phyloP scores from a whole-genome alignment of 2,113 vertebrate genomes.

The Halcyon senegalensis region DNA sequence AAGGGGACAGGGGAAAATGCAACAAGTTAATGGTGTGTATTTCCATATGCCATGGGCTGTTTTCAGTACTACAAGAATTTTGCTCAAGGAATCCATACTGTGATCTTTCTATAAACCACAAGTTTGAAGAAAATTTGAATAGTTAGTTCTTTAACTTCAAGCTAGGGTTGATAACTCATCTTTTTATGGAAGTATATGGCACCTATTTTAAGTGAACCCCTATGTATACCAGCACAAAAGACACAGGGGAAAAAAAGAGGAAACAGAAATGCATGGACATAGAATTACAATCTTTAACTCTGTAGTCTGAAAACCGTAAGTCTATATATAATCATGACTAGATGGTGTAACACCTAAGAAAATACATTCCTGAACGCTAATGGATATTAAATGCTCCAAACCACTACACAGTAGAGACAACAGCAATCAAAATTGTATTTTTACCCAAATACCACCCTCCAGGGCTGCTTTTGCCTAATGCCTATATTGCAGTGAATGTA shows the following conservation, averaged over 20 bases:
- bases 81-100: not conserved
- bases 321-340: not conserved
- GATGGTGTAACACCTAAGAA: slow-evolving; percentile 29
- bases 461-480: slow-evolving; percentile 78
- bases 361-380: slow-evolving; percentile 51
- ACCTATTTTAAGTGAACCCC: not conserved
- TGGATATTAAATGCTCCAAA: slow-evolving; percentile 68
- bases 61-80: not conserved
- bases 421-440: slow-evolving; percentile 72
- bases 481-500: slow-evolving; percentile 77
- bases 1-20: not conserved
- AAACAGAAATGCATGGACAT: not conserved
- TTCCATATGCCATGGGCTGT: not conserved
- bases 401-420: slow-evolving; percentile 60
- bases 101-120: not conserved
- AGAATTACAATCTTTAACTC: not conserved
- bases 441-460: slow-evolving; percentile 74
- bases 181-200: not conserved
- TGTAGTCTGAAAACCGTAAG: not conserved
- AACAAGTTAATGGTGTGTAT: not conserved
- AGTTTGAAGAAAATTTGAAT: not conserved
- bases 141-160: not conserved
- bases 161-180: not conserved
- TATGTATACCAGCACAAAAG: not conserved
- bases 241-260: not conserved